A percentile compares a stretch with the other conserved stretches of the same genome.
Conservation (phyloP, 2,113 vertebrate genomes). For the Marmota flaviventris region DNA sequence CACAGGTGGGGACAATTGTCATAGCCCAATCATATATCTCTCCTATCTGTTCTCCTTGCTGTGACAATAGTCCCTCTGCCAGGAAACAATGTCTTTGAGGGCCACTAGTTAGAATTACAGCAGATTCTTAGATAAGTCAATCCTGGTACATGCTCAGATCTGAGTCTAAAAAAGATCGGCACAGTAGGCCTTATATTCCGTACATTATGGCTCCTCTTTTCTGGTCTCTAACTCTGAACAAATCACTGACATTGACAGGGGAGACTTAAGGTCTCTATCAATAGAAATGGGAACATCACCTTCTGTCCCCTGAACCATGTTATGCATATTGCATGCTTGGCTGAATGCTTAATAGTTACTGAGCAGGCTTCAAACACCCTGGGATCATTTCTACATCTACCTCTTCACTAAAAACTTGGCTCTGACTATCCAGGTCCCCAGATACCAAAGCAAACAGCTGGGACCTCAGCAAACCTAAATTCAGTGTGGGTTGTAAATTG, state of each 20-base stretch:
- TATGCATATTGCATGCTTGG: slow-evolving; percentile 2
- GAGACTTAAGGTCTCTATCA: not conserved
- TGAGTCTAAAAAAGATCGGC: not conserved
- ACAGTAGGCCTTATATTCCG: not conserved
- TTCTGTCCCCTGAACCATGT: not conserved
- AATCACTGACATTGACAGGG: not conserved
- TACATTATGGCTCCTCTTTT: not conserved
- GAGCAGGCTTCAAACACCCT: slow-evolving; percentile 1
- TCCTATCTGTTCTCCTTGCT: not conserved
- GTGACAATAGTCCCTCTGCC: not conserved
- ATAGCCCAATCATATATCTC: not conserved
- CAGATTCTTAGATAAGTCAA: not conserved
- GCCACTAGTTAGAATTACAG: not conserved
- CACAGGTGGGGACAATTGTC: not conserved
- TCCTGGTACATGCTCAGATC: not conserved
- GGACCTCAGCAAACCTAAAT: not conserved
- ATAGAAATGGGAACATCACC: slow-evolving; percentile 48
- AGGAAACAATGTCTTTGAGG: slow-evolving; percentile 15
- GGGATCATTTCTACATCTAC: not conserved
- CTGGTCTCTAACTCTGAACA: not conserved
- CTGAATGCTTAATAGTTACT: not conserved
- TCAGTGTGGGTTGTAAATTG: not conserved
- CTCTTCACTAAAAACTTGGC: not conserved
- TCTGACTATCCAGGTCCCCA: not conserved
- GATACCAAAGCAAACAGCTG: not conserved